Evolutionary conservation across 2,113 vertebrate genomes (phyloP), one percentile per base, ranked within the genome.

Genomic region (Eurypyga helias): DNA sequence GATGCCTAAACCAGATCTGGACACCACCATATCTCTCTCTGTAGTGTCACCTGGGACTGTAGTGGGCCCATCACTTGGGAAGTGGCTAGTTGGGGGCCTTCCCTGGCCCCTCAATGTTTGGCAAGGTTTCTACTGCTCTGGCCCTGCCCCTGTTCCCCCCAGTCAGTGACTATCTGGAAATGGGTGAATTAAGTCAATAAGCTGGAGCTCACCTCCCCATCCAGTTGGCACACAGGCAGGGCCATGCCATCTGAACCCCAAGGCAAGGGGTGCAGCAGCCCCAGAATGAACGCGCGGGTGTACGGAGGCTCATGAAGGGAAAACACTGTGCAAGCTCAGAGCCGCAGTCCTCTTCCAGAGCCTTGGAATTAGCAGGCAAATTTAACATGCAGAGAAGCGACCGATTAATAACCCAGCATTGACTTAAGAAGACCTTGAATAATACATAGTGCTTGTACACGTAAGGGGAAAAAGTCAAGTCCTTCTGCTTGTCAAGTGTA

Each of bases 371-470:
- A 95, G 92, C 5, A 94, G 81, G 70, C 49, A 93, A 92, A 97
- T 95, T 92, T 96, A 92, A 94, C 89, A 95, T 87, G 95, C 95
- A 92, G 91, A 96, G 94, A 92, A 96, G 88, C 33, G 2, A 87
- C 57, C 49, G 11, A 91, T 93, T 97, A 97, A 92, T 95, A 97
- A 95, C 93, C 81, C 75, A 93, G 91, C 95, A 96, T 45, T 96
- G 91, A 96, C 95, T 97, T 91, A 96, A 89, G 92, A 94, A 91
- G 93, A 97, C 96, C 91, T 75, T 96, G 96, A 96, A 96, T 96
- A 97, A 97, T 95, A 96, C 90, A 96, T 90, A 90, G 93, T 45
- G 92, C 92, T 95, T 96, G 73, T 93, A 96, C 83, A 95, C 0
- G 49, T 80, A 93, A 96, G 73, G 89, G 81, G 87, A 87, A 89